phyloP scores from a whole-genome alignment of 92 coral and sea anemone genomes.

The Palythoa grandiflora region DNA sequence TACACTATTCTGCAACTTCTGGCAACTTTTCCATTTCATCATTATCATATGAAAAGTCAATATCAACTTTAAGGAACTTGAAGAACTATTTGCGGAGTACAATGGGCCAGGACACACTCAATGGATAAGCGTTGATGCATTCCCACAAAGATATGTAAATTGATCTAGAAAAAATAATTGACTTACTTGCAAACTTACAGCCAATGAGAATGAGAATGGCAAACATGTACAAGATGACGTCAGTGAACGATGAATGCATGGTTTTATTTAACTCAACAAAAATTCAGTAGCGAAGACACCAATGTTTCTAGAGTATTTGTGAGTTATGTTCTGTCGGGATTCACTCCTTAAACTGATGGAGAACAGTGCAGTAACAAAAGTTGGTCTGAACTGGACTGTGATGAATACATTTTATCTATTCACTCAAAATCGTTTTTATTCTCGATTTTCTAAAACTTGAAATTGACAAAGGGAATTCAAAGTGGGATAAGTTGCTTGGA shows the following conservation, averaged over 20 bases:
- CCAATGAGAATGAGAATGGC: constrained; percentile 64
- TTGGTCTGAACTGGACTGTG: not conserved
- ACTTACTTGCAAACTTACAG: constrained; percentile 69
- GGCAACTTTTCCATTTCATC: no score
- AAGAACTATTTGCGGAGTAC: no score
- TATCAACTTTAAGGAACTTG: no score
- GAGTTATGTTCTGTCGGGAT: not conserved
- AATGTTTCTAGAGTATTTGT: not conserved
- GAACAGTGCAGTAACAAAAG: not conserved
- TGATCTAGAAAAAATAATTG: constrained; percentile 44
- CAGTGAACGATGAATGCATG: not conserved
- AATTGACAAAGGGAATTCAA: not conserved
- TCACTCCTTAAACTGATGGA: not conserved
- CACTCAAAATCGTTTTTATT: no score
- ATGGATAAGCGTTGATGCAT: constrained; percentile 58
- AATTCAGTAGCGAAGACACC: constrained; percentile 21
- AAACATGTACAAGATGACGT: constrained; percentile 20
- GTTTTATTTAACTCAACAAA: not conserved
- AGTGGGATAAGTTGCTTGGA: not conserved
- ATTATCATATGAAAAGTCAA: no score
- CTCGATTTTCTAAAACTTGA: not conserved
- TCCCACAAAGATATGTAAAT: no score
- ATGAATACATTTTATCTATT: no score
- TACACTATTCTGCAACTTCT: constrained; percentile 22
- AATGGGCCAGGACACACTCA: no score